phyloP scores from a whole-genome alignment of 53 echinoderm and acorn worm species.

The Patiria pectinifera region DNA sequence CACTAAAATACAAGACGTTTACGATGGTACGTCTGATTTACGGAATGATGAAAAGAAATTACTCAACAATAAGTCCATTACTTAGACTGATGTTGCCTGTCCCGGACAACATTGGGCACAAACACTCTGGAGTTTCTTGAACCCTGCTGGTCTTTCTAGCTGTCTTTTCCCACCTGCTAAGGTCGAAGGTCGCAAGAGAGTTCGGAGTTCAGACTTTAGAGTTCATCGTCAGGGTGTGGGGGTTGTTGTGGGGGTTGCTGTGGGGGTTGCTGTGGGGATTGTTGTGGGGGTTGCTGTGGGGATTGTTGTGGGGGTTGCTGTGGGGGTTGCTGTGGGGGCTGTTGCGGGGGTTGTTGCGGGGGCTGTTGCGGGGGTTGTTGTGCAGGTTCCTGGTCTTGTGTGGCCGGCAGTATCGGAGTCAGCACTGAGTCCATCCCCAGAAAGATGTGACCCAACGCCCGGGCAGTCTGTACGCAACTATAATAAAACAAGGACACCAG shows the following conservation, averaged over 20 bases:
- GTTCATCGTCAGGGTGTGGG: slow-evolving; percentile 18
- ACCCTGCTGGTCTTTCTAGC: no score
- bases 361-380: not conserved
- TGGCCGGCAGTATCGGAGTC: not conserved
- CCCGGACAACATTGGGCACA: no score
- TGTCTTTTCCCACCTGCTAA: not conserved
- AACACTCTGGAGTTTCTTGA: no score
- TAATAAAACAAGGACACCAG: not conserved
- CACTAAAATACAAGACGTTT: no score
- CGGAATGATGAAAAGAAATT: no score
- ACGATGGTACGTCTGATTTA: no score
- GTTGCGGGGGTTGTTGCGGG: no score
- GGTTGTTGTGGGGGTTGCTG: not conserved
- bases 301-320: no score
- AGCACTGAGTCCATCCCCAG: slow-evolving; percentile 84
- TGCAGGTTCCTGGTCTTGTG: not conserved
- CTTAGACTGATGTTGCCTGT: no score
- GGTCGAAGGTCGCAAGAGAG: not conserved
- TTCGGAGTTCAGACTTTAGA: slow-evolving; percentile 13
- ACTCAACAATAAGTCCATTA: no score
- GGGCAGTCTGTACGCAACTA: slow-evolving; percentile 65
- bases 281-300: not conserved
- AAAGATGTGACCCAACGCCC: slow-evolving; percentile 73
- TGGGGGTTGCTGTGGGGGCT: not conserved
- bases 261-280: no score